A percentile compares a stretch with the other conserved stretches of the same genome.
Evolutionary conservation across 2,888 invertebrate species (phyloP).

Genomic region (Caenorhabditis becei): DNA sequence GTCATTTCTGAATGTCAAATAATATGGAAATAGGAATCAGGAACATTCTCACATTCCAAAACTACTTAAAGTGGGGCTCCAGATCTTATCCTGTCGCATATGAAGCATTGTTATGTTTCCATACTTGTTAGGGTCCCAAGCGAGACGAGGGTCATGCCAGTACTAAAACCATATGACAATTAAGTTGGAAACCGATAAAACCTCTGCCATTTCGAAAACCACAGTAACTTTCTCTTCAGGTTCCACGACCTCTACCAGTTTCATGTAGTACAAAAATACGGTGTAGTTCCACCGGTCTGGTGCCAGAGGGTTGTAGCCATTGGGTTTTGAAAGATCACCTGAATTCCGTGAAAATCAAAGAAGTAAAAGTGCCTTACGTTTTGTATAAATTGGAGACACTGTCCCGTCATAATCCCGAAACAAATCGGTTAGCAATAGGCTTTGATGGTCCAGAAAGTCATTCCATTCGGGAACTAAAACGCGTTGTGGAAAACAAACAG

Average conservation of each 20-base stretch:
- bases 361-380: background rate
- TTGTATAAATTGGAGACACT: background rate
- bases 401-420: background rate
- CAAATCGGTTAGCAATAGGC: background rate
- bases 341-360: background rate
- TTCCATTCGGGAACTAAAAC: constrained; percentile 5
- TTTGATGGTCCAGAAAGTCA: background rate
- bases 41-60: constrained; percentile 22
- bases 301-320: background rate
- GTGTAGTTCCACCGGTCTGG: constrained; percentile 29
- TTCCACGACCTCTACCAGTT: constrained; percentile 35
- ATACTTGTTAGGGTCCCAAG: constrained; percentile 22
- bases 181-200: background rate
- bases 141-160: constrained; percentile 40
- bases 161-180: constrained; percentile 4
- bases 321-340: background rate
- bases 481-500: too few species aligned
- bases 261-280: constrained; percentile 33
- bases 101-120: constrained; percentile 9
- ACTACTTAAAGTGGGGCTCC: constrained; percentile 34
- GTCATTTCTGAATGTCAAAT: constrained; percentile 25
- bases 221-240: constrained; percentile 42
- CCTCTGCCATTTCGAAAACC: constrained; percentile 38
- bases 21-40: background rate
- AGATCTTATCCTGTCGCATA: constrained; percentile 23